phyloP scores from a whole-genome alignment of 2,797 vertebrate genomes.

The Hyperoplus lanceolatus region DNA sequence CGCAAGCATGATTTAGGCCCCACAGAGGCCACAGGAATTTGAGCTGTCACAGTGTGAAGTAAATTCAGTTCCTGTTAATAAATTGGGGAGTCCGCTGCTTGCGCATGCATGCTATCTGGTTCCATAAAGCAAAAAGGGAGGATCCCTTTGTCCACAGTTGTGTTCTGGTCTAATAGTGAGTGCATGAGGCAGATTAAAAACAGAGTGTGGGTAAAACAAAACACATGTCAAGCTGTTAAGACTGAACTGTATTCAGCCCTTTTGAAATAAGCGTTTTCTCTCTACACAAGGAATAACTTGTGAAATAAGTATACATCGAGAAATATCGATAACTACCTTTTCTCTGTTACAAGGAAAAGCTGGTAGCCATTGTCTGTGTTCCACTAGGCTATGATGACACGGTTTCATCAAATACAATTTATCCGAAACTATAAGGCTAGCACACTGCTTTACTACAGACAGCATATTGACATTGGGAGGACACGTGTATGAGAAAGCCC shows the following conservation, averaged over 20 bases:
- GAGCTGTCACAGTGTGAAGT: conserved; percentile 76
- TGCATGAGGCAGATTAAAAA: conserved; percentile 46
- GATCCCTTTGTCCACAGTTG: conserved; percentile 41
- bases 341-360: conserved; percentile 27
- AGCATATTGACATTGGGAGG: conserved; percentile 73
- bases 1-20: conserved; percentile 79
- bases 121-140: conserved; percentile 68
- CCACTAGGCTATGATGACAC: conserved; percentile 4
- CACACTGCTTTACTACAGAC: conserved; percentile 60
- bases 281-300: too few relatives aligned
- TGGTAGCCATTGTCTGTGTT: conserved; percentile 8
- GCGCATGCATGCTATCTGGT: conserved; percentile 68
- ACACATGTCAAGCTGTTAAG: conserved; percentile 22
- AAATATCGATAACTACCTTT: conserved; percentile 33
- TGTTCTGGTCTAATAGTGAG: conserved; percentile 56
- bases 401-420: conserved; percentile 41
- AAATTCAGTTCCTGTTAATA: conserved; percentile 81
- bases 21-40: conserved; percentile 79
- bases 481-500: conserved; percentile 64
- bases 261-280: not conserved
- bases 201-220: conserved; percentile 33
- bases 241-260: conserved; percentile 17
- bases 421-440: conserved; percentile 32
- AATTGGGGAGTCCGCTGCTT: conserved; percentile 67
- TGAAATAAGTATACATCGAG: conserved; percentile 23